These are phyloP conservation scores for Eurypyga helias DNA, from an alignment of 2,113 vertebrate genomes.

Conservation along the genomic window DNA sequence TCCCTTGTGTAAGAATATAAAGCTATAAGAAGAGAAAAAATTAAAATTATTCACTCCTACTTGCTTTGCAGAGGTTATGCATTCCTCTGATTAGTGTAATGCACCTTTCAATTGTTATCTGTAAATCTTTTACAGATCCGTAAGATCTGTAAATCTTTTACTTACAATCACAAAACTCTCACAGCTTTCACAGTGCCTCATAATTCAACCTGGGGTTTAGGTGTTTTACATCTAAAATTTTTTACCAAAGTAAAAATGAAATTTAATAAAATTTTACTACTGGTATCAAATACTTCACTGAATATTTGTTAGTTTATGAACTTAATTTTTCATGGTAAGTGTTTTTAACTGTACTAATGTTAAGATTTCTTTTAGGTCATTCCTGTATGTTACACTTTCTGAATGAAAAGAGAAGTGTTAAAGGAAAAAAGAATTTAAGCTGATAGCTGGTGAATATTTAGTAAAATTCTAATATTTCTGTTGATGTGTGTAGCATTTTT, in stretches of 20 bases:
- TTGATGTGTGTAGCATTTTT: background rate
- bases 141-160: slow-evolving; percentile 35
- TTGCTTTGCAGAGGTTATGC: slow-evolving; percentile 61
- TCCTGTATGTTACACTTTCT: slow-evolving; percentile 47
- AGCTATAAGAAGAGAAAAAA: slow-evolving; percentile 43
- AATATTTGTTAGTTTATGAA: slow-evolving; percentile 44
- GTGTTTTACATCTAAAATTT: background rate
- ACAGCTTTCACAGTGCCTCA: background rate
- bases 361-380: slow-evolving; percentile 68
- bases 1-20: slow-evolving; percentile 33
- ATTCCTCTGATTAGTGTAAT: slow-evolving; percentile 55
- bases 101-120: slow-evolving; percentile 58
- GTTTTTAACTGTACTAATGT: slow-evolving; percentile 56
- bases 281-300: slow-evolving; percentile 9
- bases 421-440: slow-evolving; percentile 68
- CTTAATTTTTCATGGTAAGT: slow-evolving; percentile 41
- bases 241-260: background rate
- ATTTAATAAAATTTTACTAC: background rate
- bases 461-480: slow-evolving; percentile 62
- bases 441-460: slow-evolving; percentile 53
- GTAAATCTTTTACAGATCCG: slow-evolving; percentile 24
- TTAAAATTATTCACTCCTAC: slow-evolving; percentile 60
- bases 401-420: slow-evolving; percentile 30
- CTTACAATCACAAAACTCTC: slow-evolving; percentile 36
- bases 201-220: background rate